Evolutionary conservation across 2,113 vertebrate species (phyloP), one percentile per base, ranked within the genome.

Genomic region (Corvus moneduloides): DNA sequence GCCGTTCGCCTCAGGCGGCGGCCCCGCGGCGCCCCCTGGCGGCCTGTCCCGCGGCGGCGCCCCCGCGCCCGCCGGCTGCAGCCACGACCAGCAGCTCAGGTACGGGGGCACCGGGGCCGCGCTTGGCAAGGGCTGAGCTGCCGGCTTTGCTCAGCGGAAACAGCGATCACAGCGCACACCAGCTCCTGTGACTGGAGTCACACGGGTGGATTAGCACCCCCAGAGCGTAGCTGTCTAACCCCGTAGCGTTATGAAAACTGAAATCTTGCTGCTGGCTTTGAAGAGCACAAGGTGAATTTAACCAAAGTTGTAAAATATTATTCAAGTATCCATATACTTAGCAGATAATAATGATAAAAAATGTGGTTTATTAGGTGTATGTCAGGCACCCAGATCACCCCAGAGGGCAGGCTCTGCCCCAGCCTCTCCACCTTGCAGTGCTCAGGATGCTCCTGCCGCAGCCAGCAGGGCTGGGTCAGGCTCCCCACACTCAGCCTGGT

Each of bases 31-130:
- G n/a, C 92, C 97, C 4, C 86, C 97, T 44, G 87, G 92, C 66
- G 80, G 75, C 48, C 37, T 14, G n/a, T 37, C 81, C 62, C 62
- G 62, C 32, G 85, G 91, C 72, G 79, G 81, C 68, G 39, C 68
- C 27, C 23, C 79, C 59, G 63, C 61, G 24, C 79, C 93, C 49
- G 90, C 85, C 3, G 97, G 97, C 94, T 98, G 98, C 83, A 92
- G 97, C 96, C 98, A 98, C 7, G 98, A 98, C 72, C 97, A 97
- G 88, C 98, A 98, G 94, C 96, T 98, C 92, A 97, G 98, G 98
- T 98, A 94, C 10, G 66, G 54, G 63, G 43, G 41, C 13, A 9
- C 56, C 33, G 56, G 19, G 33, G 27, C 13, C 51, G 4, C 30
- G 46, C 56, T 17, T 2, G 33, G 39, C 0, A 26, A 3, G 4